Evolutionary conservation across 2,113 vertebrate species (phyloP).

Genomic region (Ursus arctos): DNA sequence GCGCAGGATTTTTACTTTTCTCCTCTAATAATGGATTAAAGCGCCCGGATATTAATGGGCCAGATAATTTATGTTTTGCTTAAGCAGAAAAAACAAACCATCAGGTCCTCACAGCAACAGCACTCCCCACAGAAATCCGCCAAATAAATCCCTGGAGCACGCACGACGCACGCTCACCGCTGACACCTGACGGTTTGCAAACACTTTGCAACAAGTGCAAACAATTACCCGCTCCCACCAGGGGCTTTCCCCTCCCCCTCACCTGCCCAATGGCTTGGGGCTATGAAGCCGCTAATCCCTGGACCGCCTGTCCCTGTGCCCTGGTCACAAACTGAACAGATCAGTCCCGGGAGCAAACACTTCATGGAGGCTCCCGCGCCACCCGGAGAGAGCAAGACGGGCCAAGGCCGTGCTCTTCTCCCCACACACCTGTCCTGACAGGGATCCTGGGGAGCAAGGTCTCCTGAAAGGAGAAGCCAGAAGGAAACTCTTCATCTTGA

Average conservation of each 20-base stretch:
- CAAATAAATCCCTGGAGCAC: constrained; percentile 60
- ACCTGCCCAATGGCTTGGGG: constrained; percentile 12
- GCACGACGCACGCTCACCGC: fast-evolving
- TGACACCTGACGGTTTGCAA: not conserved
- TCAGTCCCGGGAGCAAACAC: not conserved
- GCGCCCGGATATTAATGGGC: constrained; percentile 78
- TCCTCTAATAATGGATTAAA: constrained; percentile 76
- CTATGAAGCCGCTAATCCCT: constrained; percentile 75
- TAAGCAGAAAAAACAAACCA: constrained; percentile 80
- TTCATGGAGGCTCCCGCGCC: not conserved
- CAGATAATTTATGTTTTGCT: constrained; percentile 82
- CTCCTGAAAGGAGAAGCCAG: not conserved
- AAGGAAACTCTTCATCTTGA: not conserved
- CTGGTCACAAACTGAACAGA: constrained; percentile 45
- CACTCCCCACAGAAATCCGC: constrained; percentile 65
- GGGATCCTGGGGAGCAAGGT: not conserved
- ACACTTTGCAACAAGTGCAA: constrained; percentile 27
- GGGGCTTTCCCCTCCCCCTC: constrained; percentile 37
- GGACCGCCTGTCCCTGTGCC: constrained; percentile 58
- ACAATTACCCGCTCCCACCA: constrained; percentile 50
- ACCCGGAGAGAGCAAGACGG: not conserved
- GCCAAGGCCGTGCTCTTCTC: not conserved
- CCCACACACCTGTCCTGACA: not conserved
- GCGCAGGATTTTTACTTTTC: constrained; percentile 81
- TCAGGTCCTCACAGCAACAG: not conserved